A percentile compares a stretch with the other conserved stretches of the same genome.
phyloP scores from a whole-genome alignment of 92 coral and sea anemone genomes.

The Epizoanthus rinbou region DNA sequence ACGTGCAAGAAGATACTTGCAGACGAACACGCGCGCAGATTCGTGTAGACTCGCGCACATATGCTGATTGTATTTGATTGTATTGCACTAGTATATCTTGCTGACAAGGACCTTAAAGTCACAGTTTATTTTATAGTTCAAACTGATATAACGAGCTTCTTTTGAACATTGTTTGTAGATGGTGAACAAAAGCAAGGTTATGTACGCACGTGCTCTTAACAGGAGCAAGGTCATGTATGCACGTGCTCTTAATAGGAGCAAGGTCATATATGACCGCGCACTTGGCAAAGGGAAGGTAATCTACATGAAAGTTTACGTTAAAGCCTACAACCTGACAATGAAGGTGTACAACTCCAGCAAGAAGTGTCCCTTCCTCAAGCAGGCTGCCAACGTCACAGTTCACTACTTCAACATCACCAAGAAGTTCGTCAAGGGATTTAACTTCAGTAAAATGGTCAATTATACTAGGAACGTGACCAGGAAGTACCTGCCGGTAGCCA shows the following conservation, averaged over 20 bases:
- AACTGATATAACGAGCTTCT: too few relatives aligned
- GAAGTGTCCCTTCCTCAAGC: slow-evolving; percentile 18
- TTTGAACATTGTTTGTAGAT: too few relatives aligned
- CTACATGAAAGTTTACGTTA: slow-evolving; percentile 22
- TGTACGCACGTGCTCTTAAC: slow-evolving; percentile 20
- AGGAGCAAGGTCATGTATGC: slow-evolving; percentile 10
- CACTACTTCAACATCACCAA: slow-evolving; percentile 57
- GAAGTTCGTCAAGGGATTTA: slow-evolving; percentile 45
- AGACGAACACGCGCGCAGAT: too few relatives aligned
- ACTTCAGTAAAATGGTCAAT: slow-evolving; percentile 55
- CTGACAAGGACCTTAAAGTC: too few relatives aligned
- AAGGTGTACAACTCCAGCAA: slow-evolving; percentile 33
- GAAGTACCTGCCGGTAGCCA: slow-evolving; percentile 52
- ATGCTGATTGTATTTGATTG: too few relatives aligned
- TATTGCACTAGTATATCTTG: too few relatives aligned
- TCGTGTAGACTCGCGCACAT: too few relatives aligned
- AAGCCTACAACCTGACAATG: slow-evolving; percentile 56
- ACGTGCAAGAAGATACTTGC: too few relatives aligned
- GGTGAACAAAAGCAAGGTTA: slow-evolving; percentile 33
- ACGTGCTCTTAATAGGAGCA: slow-evolving; percentile 30
- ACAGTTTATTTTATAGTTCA: too few relatives aligned
- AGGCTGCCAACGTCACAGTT: slow-evolving; percentile 42
- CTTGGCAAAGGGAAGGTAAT: slow-evolving; percentile 20
- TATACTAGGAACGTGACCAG: slow-evolving; percentile 42
- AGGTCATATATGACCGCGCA: neutral